These are phyloP conservation scores for Odontomachus brunneus DNA, from an alignment of 1,140 invertebrate species.

Conservation along the genomic window DNA sequence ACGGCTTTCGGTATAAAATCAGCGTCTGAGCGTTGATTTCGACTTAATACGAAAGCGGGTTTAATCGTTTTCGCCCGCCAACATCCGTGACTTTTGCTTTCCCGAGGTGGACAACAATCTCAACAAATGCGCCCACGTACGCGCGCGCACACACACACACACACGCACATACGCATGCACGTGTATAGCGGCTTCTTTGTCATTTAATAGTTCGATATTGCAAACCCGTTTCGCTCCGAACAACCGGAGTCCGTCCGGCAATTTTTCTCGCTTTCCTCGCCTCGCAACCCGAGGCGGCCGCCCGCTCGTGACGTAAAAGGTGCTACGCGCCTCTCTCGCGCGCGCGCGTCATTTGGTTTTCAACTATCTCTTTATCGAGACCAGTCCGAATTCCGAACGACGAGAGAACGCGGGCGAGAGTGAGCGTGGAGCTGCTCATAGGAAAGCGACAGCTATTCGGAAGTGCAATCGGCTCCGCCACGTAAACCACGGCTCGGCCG, in stretches of 20 bases:
- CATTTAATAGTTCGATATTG: too few species aligned
- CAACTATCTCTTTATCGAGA: not conserved
- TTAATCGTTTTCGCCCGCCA: slow-evolving; percentile 27
- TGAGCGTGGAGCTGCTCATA: not conserved
- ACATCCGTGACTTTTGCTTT: slow-evolving; percentile 58
- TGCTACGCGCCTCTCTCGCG: too few species aligned
- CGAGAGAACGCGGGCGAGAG: too few species aligned
- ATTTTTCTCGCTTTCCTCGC: too few species aligned
- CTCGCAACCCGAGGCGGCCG: too few species aligned
- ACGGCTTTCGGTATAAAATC: slow-evolving; percentile 61
- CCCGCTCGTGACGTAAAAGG: too few species aligned
- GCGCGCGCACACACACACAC: too few species aligned
- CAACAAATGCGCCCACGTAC: not conserved
- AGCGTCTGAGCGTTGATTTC: slow-evolving; percentile 48
- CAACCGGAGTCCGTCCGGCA: too few species aligned
- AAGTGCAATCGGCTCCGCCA: slow-evolving; percentile 8
- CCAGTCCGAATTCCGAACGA: not conserved
- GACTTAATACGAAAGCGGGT: slow-evolving; percentile 57
- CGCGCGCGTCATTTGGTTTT: too few species aligned
- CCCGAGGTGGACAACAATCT: slow-evolving; percentile 7
- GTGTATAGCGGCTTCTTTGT: too few species aligned
- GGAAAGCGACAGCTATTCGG: not conserved
- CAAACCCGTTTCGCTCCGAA: too few species aligned
- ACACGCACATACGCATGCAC: too few species aligned
- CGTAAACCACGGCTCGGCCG: slow-evolving; percentile 11